Evolutionary conservation across 2,888 invertebrate species (phyloP).

Genomic region (Megalurothrips usitatus): DNA sequence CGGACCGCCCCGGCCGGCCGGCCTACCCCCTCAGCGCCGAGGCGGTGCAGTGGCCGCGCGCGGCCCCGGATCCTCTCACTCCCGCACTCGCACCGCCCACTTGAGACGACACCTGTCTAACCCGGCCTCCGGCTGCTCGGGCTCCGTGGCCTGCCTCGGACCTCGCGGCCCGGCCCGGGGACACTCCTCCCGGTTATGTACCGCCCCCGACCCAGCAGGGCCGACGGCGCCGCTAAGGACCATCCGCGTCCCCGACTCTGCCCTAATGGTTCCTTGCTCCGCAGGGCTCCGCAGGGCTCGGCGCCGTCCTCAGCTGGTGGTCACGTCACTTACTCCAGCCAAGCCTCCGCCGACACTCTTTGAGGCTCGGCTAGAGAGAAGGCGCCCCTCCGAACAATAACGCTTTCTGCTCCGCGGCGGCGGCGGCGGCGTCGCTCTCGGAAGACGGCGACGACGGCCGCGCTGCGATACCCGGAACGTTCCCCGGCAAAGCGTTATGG

Average conservation of each 20-base stretch:
- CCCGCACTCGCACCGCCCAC: no score
- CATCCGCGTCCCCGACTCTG: not conserved
- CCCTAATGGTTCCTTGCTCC: conserved; percentile 6
- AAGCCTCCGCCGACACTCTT: not conserved
- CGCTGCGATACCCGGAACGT: not conserved
- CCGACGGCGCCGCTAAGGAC: not conserved
- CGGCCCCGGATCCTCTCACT: no score
- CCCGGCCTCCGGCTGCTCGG: no score
- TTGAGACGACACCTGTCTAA: not conserved
- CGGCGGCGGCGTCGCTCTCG: not conserved
- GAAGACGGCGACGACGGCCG: not conserved
- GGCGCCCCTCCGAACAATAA: not conserved
- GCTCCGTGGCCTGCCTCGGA: no score
- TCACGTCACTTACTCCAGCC: not conserved
- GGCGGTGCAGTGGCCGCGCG: no score
- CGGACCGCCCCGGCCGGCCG: no score
- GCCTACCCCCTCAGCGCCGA: no score
- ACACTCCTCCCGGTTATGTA: not conserved
- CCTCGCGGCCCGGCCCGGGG: no score
- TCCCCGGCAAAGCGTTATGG: not conserved
- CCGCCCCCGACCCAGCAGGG: not conserved
- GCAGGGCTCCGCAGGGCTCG: not conserved
- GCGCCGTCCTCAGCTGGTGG: conserved; percentile 10
- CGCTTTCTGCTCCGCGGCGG: not conserved
- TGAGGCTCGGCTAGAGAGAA: not conserved